phyloP scores from a whole-genome alignment of 1,140 invertebrate genomes.

The Hycleus phaleratus region DNA sequence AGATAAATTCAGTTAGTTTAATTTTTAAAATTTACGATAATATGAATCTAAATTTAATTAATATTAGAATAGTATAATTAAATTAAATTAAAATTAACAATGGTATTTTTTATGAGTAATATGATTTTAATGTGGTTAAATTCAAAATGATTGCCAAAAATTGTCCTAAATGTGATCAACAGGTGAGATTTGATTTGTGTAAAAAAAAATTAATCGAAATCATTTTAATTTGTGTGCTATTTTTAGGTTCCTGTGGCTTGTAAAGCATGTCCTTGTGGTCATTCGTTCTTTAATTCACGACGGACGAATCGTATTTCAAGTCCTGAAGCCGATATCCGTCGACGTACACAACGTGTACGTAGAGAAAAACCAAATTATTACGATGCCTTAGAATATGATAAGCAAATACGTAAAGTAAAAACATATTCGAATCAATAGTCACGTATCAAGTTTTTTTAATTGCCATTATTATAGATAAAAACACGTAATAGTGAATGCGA shows the following conservation, averaged over 20 bases:
- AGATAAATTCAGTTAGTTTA: no score
- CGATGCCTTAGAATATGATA: conserved; percentile 69
- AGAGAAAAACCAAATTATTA: conserved; percentile 76
- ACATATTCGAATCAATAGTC: background rate
- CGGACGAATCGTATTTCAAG: conserved; percentile 45
- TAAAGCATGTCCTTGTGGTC: conserved; percentile 70
- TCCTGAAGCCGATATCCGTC: conserved; percentile 43
- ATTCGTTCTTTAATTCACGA: conserved; percentile 65
- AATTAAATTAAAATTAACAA: no score
- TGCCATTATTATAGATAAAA: conserved; percentile 40
- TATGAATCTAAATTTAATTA: no score
- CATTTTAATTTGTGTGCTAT: background rate
- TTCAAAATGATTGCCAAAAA: conserved; percentile 51
- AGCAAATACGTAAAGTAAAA: conserved; percentile 53
- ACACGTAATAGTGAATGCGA: conserved; percentile 40
- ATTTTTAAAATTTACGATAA: no score
- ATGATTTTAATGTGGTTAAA: background rate
- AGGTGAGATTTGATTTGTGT: conserved; percentile 36
- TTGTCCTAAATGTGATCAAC: conserved; percentile 54
- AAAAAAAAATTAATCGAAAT: background rate
- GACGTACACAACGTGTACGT: conserved; percentile 66
- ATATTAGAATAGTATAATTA: no score
- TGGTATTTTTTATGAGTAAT: no score
- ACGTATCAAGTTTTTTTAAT: background rate
- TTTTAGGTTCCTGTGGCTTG: conserved; percentile 69